Conservation (phyloP, 2,113 vertebrate genomes). For the Archilochus colubris region DNA sequence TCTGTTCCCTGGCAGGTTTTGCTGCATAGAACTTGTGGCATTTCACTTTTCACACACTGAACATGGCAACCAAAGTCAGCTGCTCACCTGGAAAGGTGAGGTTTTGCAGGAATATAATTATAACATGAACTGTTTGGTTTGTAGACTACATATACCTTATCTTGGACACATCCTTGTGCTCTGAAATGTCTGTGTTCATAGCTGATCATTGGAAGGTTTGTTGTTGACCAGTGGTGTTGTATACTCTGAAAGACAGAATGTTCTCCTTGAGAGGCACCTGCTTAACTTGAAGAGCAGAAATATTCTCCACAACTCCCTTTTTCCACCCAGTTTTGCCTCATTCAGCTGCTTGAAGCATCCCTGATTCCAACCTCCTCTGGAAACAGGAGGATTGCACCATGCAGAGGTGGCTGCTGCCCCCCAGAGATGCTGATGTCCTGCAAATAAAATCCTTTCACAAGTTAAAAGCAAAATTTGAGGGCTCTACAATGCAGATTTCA, state of each 20-base stretch:
- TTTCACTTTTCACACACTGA: neutral
- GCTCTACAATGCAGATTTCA: neutral
- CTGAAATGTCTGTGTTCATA: neutral
- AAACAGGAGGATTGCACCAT: neutral
- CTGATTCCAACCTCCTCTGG: neutral
- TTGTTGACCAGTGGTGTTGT: too few species aligned
- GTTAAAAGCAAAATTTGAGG: neutral
- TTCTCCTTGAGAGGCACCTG: neutral
- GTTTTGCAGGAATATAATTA: neutral
- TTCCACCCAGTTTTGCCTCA: neutral
- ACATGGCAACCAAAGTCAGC: neutral
- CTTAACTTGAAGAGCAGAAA: neutral
- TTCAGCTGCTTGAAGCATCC: neutral
- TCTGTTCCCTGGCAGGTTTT: neutral
- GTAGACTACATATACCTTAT: accelerated
- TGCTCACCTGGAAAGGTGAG: neutral
- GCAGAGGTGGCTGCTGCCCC: neutral
- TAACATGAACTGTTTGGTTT: neutral
- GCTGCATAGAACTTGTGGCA: neutral
- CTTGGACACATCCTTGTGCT: neutral
- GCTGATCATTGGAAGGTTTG: neutral
- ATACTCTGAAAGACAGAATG: accelerated
- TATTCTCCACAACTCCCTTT: neutral
- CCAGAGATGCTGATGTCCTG: neutral
- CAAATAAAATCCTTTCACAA: neutral